A percentile compares a stretch with the other conserved stretches of the same genome.
phyloP scores from a whole-genome alignment of 2,113 vertebrate genomes.

The Paramormyrops kingsleyae region DNA sequence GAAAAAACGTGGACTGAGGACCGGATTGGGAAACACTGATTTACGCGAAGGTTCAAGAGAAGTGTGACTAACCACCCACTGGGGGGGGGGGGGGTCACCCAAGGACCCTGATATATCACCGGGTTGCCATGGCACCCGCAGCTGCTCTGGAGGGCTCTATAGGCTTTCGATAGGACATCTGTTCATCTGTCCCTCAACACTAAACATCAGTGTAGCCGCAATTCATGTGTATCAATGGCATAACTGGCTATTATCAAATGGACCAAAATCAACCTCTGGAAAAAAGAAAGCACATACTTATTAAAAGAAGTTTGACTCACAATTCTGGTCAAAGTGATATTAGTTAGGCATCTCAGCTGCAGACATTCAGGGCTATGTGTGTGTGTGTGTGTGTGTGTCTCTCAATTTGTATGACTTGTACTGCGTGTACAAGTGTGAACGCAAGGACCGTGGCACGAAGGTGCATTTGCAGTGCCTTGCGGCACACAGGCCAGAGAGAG shows the following conservation, averaged over 20 bases:
- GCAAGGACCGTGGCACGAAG: constrained; percentile 35
- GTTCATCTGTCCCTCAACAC: constrained; percentile 45
- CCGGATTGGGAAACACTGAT: constrained; percentile 3
- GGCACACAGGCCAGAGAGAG: background rate
- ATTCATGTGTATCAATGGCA: constrained; percentile 13
- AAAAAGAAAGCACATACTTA: background rate
- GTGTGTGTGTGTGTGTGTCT: constrained; percentile 15
- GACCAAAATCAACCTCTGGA: background rate
- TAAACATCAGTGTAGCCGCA: constrained; percentile 28
- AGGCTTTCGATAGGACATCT: constrained; percentile 60
- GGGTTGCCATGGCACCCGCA: constrained; percentile 60
- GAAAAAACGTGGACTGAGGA: background rate
- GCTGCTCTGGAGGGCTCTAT: constrained; percentile 46
- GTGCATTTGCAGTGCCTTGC: constrained; percentile 29
- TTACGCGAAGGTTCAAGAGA: constrained; percentile 46
- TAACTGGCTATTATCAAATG: background rate
- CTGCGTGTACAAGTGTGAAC: constrained; percentile 18
- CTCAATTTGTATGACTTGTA: background rate
- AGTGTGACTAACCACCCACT: constrained; percentile 51
- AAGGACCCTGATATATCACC: constrained; percentile 46
- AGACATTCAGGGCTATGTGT: background rate
- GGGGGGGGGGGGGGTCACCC: constrained; percentile 27
- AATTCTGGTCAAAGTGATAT: background rate
- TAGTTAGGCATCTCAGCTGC: background rate
- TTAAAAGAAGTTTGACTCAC: background rate